Base-by-base conservation (phyloP, 2,797 vertebrate genomes). In the Benthosema pterotum region DNA sequence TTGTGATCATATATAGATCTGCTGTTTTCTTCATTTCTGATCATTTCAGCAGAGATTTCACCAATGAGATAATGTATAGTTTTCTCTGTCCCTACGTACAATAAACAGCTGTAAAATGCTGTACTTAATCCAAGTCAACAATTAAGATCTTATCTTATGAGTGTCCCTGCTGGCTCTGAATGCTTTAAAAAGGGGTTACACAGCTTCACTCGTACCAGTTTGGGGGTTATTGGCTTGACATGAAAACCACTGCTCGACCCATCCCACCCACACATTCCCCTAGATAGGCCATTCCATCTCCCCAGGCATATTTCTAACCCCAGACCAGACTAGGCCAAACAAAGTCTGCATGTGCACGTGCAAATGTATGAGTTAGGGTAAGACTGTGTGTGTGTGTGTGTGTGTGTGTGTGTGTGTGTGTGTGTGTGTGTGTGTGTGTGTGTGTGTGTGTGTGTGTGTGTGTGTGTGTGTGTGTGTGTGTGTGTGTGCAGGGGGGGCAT, bases 231-330 rank as follows among this genome's bases (percentile, higher is more conserved):
- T 38, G 32, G 32, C 32, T 8, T 38, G 67, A 71, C 60, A 65
- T 25, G 55, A 55, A 42, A 53, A 81, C 60, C 74, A 69, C 59
- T 79, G 61, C 69, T 48, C 71, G 57, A 57, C 63, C 46, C n/a
- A 8, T 9, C 18, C 1, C 58, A 53, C 13, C 25, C 12, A 53
- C 51, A 25, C 51, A 25, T 61, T 74, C 67, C 53, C 56, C 63
- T 53, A 73, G 71, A 72, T 56, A 64, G 72, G 61, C 73, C 65
- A 83, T 86, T 69, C 72, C 65, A 80, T 81, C 72, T 77, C 83
- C 79, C 72, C 61, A 54, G 81, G 82, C 83, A 71, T 74, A 75
- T 77, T 82, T 56, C 46, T 74, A 76, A 58, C 83, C 67, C 59
- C 63, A 70, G 71, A 75, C 74, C 74, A 53, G 71, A 77, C 79